phyloP scores from a whole-genome alignment of 2,888 invertebrate species.

The Sinhomidia bicolor region DNA sequence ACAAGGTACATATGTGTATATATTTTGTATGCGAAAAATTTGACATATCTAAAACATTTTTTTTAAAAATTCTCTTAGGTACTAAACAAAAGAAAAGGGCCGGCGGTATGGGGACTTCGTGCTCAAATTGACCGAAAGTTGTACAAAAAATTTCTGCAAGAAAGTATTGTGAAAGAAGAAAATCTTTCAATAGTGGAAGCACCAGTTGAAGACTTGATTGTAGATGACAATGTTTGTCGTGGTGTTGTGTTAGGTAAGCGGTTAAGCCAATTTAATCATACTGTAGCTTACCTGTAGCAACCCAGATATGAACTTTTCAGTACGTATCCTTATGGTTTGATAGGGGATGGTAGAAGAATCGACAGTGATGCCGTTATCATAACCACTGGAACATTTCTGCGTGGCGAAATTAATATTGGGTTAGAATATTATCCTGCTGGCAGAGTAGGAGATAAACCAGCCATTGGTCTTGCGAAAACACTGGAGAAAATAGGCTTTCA shows the following conservation, averaged over 20 bases:
- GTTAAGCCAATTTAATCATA: not conserved
- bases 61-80: conserved; percentile 81
- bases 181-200: conserved; percentile 87
- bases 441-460: conserved; percentile 89
- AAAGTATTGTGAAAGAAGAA: conserved; percentile 86
- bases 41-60: not conserved
- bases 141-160: conserved; percentile 90
- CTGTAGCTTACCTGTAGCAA: no score
- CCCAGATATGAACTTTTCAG: no score
- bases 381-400: conserved; percentile 94
- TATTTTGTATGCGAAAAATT: no score
- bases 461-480: conserved; percentile 89
- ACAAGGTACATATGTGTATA: conserved; percentile 86
- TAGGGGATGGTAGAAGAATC: conserved; percentile 85
- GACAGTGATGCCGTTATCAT: conserved; percentile 87
- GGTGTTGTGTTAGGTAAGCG: conserved; percentile 84
- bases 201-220: conserved; percentile 90
- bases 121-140: conserved; percentile 93
- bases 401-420: conserved; percentile 92
- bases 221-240: conserved; percentile 83
- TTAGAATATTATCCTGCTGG: conserved; percentile 89
- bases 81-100: conserved; percentile 91
- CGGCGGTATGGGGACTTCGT: conserved; percentile 94
- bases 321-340: conserved; percentile 74
- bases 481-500: conserved; percentile 87